Conservation (phyloP, 2,888 invertebrate species). For the Sepiola atlantica region DNA sequence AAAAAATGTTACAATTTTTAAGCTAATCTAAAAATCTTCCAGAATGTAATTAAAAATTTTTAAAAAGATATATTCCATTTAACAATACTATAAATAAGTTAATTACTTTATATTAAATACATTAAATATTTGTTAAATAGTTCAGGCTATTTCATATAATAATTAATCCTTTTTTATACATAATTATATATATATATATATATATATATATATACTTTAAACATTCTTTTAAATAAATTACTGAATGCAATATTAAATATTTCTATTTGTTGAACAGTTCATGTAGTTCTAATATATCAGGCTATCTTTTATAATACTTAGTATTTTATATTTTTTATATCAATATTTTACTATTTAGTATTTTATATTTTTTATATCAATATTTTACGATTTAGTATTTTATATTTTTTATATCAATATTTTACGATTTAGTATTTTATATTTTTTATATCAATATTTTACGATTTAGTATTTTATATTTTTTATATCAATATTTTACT, state of each 20-base stretch:
- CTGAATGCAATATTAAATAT: background rate
- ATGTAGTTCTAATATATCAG: background rate
- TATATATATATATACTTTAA: too few relatives aligned
- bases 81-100: background rate
- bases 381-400: too few relatives aligned
- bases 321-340: background rate
- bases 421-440: too few relatives aligned
- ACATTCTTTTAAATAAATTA: background rate
- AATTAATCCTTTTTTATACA: too few relatives aligned
- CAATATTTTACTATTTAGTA: background rate
- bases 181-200: too few relatives aligned
- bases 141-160: too few relatives aligned
- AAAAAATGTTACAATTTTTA: background rate
- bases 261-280: background rate
- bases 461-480: too few relatives aligned
- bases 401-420: background rate
- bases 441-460: background rate
- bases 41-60: background rate
- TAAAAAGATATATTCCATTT: background rate
- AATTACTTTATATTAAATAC: too few relatives aligned
- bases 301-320: background rate
- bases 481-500: background rate
- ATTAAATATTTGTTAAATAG: too few relatives aligned
- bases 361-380: background rate
- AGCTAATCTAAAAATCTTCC: background rate